Conservation (phyloP, 2,113 vertebrate genomes). For the Mohoua ochrocephala region DNA sequence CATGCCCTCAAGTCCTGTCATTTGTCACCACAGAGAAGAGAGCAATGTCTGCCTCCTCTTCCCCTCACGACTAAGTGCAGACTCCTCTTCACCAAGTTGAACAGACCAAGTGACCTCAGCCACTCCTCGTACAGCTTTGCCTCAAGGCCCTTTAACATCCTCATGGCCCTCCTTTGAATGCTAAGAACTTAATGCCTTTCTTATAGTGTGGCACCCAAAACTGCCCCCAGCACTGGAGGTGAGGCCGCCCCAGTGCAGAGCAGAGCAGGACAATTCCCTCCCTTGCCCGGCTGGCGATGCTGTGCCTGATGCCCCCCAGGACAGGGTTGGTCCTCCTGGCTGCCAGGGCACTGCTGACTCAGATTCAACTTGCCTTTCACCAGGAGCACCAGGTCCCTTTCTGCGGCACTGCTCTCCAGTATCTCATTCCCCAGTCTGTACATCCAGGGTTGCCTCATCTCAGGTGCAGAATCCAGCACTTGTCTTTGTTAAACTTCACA, state of each 20-base stretch:
- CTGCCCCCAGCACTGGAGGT: rapidly evolving
- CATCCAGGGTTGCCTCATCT: rapidly evolving
- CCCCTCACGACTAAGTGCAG: rapidly evolving
- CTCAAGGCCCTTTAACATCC: neutral
- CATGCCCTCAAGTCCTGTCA: rapidly evolving
- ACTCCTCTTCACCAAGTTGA: neutral
- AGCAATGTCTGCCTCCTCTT: neutral
- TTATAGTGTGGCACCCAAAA: rapidly evolving
- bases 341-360: neutral
- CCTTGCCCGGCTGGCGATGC: rapidly evolving
- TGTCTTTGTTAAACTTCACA: too few species aligned
- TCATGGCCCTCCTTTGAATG: neutral
- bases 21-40: neutral
- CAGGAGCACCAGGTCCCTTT: rapidly evolving
- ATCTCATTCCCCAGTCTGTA: neutral
- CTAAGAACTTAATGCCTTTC: rapidly evolving
- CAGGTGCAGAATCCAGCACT: neutral
- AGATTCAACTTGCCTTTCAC: rapidly evolving
- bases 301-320: neutral
- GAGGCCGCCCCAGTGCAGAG: rapidly evolving
- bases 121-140: neutral
- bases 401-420: neutral
- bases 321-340: neutral
- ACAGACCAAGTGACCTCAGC: neutral
- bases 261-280: neutral